phyloP scores from a whole-genome alignment of 2,888 invertebrate species.

The Patella ulyssiponensis region DNA sequence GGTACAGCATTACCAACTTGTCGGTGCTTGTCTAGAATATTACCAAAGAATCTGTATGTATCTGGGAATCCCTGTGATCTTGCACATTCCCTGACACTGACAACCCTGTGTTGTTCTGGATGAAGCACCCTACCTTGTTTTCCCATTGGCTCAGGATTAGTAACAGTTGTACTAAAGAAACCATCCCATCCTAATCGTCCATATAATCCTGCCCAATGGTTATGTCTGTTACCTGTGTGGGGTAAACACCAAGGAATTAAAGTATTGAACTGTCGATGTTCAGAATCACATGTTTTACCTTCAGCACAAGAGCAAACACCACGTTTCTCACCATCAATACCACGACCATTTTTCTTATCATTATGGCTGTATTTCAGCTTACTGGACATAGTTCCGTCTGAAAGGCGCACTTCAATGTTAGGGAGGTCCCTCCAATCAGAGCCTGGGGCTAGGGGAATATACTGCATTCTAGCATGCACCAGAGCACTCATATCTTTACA shows the following conservation, averaged over 20 bases:
- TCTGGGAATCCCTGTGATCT: conserved; percentile 89
- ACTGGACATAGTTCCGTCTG: conserved; percentile 80
- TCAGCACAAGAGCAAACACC: conserved; percentile 85
- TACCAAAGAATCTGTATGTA: conserved; percentile 83
- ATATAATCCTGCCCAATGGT: conserved; percentile 89
- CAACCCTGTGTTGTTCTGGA: conserved; percentile 82
- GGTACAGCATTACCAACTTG: conserved; percentile 92
- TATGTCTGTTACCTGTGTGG: conserved; percentile 88
- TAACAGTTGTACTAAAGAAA: conserved; percentile 84
- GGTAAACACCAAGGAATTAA: conserved; percentile 91
- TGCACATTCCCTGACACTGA: conserved; percentile 90
- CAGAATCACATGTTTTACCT: conserved; percentile 78
- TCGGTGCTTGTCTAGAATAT: conserved; percentile 83
- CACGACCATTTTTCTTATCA: conserved; percentile 76
- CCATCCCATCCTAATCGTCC: conserved; percentile 87
- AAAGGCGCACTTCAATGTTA: conserved; percentile 81
- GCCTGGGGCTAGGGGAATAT: conserved; percentile 83
- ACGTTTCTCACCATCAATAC: conserved; percentile 75
- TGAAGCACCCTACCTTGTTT: conserved; percentile 90
- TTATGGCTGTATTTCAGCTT: conserved; percentile 77
- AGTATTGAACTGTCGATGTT: conserved; percentile 85
- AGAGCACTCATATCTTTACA: conserved; percentile 88
- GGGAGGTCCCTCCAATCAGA: conserved; percentile 91
- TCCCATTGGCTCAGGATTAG: conserved; percentile 91
- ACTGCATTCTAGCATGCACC: conserved; percentile 83